A percentile compares a stretch with the other conserved stretches of the same genome.
Evolutionary conservation across 2,888 invertebrate species (phyloP).

Genomic region (Cataglyphis albicans): DNA sequence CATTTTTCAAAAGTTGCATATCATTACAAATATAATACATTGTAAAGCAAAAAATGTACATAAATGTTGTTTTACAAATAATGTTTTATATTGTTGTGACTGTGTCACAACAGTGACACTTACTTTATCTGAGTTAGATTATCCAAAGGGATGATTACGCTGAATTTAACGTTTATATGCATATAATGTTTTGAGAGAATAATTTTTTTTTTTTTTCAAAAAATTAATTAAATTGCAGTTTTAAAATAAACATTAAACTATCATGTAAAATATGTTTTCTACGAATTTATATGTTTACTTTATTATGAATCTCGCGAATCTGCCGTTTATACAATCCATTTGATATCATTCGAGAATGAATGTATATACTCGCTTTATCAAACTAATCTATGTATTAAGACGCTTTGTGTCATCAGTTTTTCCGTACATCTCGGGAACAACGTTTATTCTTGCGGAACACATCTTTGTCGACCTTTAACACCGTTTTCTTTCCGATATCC

Average conservation of each 20-base stretch:
- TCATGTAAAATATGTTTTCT: background rate
- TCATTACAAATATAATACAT: background rate
- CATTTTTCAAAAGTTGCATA: background rate
- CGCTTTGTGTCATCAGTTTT: background rate
- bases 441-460: constrained; percentile 85
- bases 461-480: constrained; percentile 89
- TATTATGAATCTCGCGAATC: constrained; percentile 4
- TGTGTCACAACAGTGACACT: background rate
- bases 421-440: background rate
- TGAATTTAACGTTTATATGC: background rate
- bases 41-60: background rate
- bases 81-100: no score
- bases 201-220: background rate
- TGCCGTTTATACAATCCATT: constrained; percentile 5
- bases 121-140: background rate
- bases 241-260: background rate
- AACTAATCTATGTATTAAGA: constrained; percentile 16
- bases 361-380: background rate
- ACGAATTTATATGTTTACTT: background rate
- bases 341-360: constrained; percentile 19
- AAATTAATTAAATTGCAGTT: background rate
- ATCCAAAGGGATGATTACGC: background rate
- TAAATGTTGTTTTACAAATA: constrained; percentile 15
- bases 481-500: constrained; percentile 89
- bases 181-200: background rate